Evolutionary conservation across 2,888 invertebrate species (phyloP).

Genomic region (Leptinotarsa juncta): DNA sequence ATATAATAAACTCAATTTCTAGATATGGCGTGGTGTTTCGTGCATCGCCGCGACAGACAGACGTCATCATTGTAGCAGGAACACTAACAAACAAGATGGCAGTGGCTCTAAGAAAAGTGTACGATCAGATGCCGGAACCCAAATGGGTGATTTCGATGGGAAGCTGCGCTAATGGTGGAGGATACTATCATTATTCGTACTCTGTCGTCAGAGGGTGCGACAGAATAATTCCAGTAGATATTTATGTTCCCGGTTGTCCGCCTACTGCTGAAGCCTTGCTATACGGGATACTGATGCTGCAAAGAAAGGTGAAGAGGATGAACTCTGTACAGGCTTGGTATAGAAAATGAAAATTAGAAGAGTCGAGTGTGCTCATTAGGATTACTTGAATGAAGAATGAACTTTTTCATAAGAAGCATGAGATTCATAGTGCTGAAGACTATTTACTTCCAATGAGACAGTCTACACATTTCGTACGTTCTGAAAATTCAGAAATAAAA

Average conservation of each 20-base stretch:
- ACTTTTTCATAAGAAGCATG: too few relatives aligned
- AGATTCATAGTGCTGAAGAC: too few relatives aligned
- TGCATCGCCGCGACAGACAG: slow-evolving; percentile 73
- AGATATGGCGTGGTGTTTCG: slow-evolving; percentile 73
- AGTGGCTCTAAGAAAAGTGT: slow-evolving; percentile 73
- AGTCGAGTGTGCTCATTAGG: background rate
- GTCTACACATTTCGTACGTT: too few relatives aligned
- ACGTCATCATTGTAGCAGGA: slow-evolving; percentile 73
- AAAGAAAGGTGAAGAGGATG: slow-evolving; percentile 88
- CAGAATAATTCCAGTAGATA: slow-evolving; percentile 84
- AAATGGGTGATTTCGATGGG: slow-evolving; percentile 84
- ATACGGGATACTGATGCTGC: slow-evolving; percentile 86
- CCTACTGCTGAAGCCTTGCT: slow-evolving; percentile 93
- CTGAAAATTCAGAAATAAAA: too few relatives aligned
- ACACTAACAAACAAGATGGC: slow-evolving; percentile 79
- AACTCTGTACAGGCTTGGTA: slow-evolving; percentile 67
- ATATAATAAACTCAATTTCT: slow-evolving; percentile 3
- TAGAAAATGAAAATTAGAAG: slow-evolving; percentile 44
- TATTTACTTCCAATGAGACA: too few relatives aligned
- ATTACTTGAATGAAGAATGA: too few relatives aligned
- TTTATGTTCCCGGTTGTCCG: slow-evolving; percentile 94
- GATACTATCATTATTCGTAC: slow-evolving; percentile 83
- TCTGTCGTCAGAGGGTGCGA: slow-evolving; percentile 83
- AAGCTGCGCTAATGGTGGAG: slow-evolving; percentile 82
- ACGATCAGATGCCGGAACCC: slow-evolving; percentile 75